phyloP scores from a whole-genome alignment of 2,888 invertebrate species.

The Tenthredo mesomela region DNA sequence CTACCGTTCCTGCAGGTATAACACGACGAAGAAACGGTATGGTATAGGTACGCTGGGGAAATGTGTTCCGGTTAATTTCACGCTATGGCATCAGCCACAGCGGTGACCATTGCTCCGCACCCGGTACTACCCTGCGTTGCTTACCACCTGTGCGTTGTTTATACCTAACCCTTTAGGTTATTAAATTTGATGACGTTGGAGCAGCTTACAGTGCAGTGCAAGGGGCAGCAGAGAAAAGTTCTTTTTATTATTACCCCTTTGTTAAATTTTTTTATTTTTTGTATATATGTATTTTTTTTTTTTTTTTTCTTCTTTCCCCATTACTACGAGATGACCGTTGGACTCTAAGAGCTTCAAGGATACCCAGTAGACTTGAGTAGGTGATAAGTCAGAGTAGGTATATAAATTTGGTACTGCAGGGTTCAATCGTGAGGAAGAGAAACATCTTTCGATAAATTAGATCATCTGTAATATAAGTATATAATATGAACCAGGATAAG shows the following conservation, averaged over 20 bases:
- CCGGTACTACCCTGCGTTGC: slow-evolving; percentile 20
- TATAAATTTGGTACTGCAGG: not conserved
- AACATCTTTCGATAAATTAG: not conserved
- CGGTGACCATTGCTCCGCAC: slow-evolving; percentile 34
- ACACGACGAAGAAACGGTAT: slow-evolving; percentile 37
- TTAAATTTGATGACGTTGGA: slow-evolving; percentile 30
- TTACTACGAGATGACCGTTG: not conserved
- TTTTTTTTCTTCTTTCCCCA: not conserved
- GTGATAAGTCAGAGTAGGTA: not conserved
- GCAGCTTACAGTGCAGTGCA: not conserved
- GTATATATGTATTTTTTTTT: not conserved
- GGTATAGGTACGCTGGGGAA: slow-evolving; percentile 65
- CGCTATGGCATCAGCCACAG: slow-evolving; percentile 65
- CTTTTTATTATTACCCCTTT: not conserved
- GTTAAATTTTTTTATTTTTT: not conserved
- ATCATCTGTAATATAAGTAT: not conserved
- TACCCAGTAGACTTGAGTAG: not conserved
- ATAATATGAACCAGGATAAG: too few species aligned
- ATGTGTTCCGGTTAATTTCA: slow-evolving; percentile 71
- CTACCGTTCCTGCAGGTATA: not conserved
- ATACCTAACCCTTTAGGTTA: slow-evolving; percentile 33
- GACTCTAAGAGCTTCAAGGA: not conserved
- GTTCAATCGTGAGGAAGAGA: not conserved
- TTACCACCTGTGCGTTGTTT: slow-evolving; percentile 46
- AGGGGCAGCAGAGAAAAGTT: not conserved